Conservation (phyloP, 2,113 vertebrate genomes). For the Passer montanus region DNA sequence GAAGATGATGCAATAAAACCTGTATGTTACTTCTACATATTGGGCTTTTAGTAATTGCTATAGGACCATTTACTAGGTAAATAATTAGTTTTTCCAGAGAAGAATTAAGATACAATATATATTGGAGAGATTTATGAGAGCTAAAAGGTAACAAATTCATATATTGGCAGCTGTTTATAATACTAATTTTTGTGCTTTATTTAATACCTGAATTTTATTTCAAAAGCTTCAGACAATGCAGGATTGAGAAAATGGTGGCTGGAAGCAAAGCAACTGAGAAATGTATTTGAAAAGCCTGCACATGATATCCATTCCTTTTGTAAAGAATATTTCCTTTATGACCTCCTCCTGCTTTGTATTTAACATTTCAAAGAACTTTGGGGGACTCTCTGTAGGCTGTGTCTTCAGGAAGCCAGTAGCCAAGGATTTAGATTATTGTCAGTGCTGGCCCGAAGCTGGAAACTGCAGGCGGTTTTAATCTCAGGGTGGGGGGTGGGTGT, state of each 20-base stretch:
- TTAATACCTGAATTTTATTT: conserved; percentile 52
- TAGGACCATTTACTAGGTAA: not conserved
- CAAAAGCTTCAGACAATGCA: conserved; percentile 43
- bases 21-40: not conserved
- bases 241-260: conserved; percentile 11
- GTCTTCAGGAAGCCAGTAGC: conserved; percentile 48
- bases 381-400: conserved; percentile 35
- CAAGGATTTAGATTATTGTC: conserved; percentile 71
- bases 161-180: conserved; percentile 28
- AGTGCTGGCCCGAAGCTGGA: conserved; percentile 51
- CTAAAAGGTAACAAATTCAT: not conserved
- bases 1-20: conserved; percentile 9
- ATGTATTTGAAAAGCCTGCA: conserved; percentile 48
- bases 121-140: not conserved
- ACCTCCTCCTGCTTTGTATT: conserved; percentile 61
- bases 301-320: conserved; percentile 38
- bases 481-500: not conserved
- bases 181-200: conserved; percentile 23
- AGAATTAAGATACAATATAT: not conserved
- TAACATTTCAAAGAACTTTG: conserved; percentile 73
- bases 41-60: not conserved
- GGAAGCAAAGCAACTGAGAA: conserved; percentile 38
- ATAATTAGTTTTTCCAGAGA: conserved; percentile 4
- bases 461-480: conserved; percentile 66
- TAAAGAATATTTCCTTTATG: conserved; percentile 47